A percentile compares a stretch with the other conserved stretches of the same genome.
These are phyloP conservation scores for Coenonympha arcania DNA, from an alignment of 2,888 invertebrate genomes.

Conservation along the genomic window DNA sequence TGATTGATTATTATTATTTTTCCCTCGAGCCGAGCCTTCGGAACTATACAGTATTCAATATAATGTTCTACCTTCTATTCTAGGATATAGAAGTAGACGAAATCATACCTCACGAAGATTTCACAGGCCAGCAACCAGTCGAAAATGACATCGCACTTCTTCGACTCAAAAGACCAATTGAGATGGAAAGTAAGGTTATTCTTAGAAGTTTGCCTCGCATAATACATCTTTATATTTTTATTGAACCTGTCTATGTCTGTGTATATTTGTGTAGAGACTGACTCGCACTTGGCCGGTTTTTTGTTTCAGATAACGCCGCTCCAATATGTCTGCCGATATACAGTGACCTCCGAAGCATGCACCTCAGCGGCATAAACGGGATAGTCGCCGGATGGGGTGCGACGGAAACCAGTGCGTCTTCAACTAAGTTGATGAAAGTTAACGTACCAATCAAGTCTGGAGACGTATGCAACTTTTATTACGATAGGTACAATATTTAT, in stretches of 20 bases:
- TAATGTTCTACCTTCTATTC: not conserved
- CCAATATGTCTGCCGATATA: conserved; percentile 22
- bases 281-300: no score
- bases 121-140: not conserved
- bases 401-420: conserved; percentile 4
- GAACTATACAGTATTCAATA: no score
- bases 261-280: not conserved
- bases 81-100: not conserved
- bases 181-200: not conserved
- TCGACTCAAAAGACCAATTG: not conserved
- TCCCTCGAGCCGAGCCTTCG: no score
- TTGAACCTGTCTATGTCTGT: not conserved
- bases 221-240: no score
- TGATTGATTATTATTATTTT: no score
- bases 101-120: not conserved
- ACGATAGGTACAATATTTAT: conserved; percentile 10
- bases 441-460: conserved; percentile 11
- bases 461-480: conserved; percentile 4
- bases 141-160: not conserved
- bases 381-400: conserved; percentile 23
- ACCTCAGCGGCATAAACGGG: conserved; percentile 4
- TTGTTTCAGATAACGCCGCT: conserved; percentile 9
- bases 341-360: conserved; percentile 1
- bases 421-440: conserved; percentile 18
- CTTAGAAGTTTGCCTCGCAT: no score